phyloP scores from a whole-genome alignment of 2,797 vertebrate species.

The Eulemur rubriventer region DNA sequence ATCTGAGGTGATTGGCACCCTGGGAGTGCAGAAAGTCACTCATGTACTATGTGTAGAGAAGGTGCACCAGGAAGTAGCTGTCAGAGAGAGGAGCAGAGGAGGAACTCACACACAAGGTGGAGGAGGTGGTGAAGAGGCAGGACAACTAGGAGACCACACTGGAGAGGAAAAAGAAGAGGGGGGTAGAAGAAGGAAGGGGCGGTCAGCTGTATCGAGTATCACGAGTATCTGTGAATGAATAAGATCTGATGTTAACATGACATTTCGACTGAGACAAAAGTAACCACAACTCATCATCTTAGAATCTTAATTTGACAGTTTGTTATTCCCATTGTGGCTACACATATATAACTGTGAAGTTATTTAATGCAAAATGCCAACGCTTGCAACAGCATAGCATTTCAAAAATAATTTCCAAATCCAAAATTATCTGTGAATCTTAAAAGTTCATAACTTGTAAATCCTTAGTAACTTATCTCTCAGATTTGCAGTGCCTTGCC shows the following conservation, averaged over 20 bases:
- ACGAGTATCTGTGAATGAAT: conserved; percentile 2
- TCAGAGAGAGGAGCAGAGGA: background rate
- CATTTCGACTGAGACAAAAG: conserved; percentile 49
- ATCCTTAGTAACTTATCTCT: background rate
- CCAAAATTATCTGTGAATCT: conserved; percentile 43
- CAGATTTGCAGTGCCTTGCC: background rate
- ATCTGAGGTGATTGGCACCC: background rate
- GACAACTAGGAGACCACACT: background rate
- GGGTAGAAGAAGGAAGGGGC: background rate
- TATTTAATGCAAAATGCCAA: conserved; percentile 56
- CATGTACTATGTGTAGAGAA: background rate
- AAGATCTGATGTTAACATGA: conserved; percentile 33
- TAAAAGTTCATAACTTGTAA: background rate
- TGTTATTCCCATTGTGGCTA: conserved; percentile 39
- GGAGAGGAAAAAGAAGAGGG: background rate
- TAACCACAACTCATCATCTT: conserved; percentile 43
- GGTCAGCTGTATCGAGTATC: background rate
- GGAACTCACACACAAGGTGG: background rate
- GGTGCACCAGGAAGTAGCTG: background rate
- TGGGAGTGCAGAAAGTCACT: background rate
- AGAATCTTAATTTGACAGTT: conserved; percentile 48
- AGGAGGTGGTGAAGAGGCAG: background rate
- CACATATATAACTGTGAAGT: conserved; percentile 56
- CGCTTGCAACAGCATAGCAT: background rate
- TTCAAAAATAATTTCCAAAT: conserved; percentile 45